A percentile compares a stretch with the other conserved stretches of the same genome.
Conservation (phyloP, 1,140 invertebrate genomes). For the Drosophila bocqueti region DNA sequence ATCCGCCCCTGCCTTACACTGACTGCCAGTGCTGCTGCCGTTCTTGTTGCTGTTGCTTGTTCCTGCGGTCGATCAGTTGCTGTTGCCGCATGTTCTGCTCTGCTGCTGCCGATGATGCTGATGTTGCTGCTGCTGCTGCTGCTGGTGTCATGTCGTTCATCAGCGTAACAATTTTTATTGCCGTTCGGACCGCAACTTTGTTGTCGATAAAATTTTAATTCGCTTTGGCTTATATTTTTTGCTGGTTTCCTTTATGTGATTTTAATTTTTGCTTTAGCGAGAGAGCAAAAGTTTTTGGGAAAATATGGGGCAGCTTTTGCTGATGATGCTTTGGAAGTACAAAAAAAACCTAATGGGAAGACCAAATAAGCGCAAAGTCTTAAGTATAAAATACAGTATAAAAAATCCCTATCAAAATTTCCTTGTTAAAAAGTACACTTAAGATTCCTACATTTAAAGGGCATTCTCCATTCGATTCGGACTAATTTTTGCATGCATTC, state of each 20-base stretch:
- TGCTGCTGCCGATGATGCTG: conserved; percentile 14
- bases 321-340: neutral
- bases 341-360: neutral
- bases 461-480: conserved; percentile 25
- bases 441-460: conserved; percentile 2
- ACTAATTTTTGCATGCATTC: conserved; percentile 59
- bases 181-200: conserved; percentile 71
- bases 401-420: neutral
- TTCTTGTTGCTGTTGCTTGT: conserved; percentile 51
- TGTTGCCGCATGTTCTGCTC: conserved; percentile 49
- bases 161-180: conserved; percentile 74
- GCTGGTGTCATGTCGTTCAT: conserved; percentile 70
- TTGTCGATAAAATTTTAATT: conserved; percentile 83
- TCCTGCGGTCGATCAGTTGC: conserved; percentile 67
- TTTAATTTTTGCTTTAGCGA: conserved; percentile 41
- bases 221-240: conserved; percentile 63
- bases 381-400: neutral
- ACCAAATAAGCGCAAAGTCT: neutral
- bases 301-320: neutral
- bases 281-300: conserved; percentile 8
- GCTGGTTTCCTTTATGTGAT: conserved; percentile 33
- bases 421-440: neutral
- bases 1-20: conserved; percentile 16
- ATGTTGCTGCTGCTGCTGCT: conserved; percentile 12
- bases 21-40: conserved; percentile 24